Percentiles rank a stretch among this genome's conserved stretches.
phyloP scores from a whole-genome alignment of 2,888 invertebrate species.

The Melanargia galathea region DNA sequence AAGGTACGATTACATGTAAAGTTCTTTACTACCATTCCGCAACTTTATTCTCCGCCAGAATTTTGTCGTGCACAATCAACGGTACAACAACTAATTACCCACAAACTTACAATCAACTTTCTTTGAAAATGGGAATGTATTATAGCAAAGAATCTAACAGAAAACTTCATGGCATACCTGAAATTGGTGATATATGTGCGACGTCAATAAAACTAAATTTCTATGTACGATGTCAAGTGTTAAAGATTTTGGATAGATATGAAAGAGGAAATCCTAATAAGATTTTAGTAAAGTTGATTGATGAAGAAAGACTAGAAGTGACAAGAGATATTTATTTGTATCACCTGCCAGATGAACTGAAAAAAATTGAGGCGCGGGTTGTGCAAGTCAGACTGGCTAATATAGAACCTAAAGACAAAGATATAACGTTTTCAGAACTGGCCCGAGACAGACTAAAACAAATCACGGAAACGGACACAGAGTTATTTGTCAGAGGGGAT shows the following conservation, averaged over 20 bases:
- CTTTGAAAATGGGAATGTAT: constrained; percentile 66
- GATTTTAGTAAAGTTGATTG: constrained; percentile 81
- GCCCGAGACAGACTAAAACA: constrained; percentile 56
- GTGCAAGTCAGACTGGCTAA: constrained; percentile 64
- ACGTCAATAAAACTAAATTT: constrained; percentile 69
- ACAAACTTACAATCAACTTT: constrained; percentile 58
- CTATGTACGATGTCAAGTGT: constrained; percentile 82
- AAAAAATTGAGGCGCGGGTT: constrained; percentile 68
- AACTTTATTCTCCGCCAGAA: constrained; percentile 83
- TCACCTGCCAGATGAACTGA: constrained; percentile 77
- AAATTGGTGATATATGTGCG: constrained; percentile 82
- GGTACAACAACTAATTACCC: constrained; percentile 54
- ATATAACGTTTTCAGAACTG: constrained; percentile 64
- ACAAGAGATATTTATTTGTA: constrained; percentile 69
- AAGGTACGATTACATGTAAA: constrained; percentile 81
- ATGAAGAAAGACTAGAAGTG: constrained; percentile 78
- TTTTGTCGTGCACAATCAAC: constrained; percentile 53
- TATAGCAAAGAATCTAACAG: constrained; percentile 62
- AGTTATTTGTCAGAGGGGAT: constrained; percentile 68
- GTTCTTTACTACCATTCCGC: constrained; percentile 83
- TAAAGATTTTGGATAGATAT: constrained; percentile 64
- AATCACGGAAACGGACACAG: constrained; percentile 58
- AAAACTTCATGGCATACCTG: constrained; percentile 62
- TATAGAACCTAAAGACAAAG: constrained; percentile 67
- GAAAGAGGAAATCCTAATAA: constrained; percentile 55